Evolutionary conservation across 2,797 vertebrate species (phyloP), one percentile per base, ranked within the genome.

Genomic region (Etheostoma nigrum): DNA sequence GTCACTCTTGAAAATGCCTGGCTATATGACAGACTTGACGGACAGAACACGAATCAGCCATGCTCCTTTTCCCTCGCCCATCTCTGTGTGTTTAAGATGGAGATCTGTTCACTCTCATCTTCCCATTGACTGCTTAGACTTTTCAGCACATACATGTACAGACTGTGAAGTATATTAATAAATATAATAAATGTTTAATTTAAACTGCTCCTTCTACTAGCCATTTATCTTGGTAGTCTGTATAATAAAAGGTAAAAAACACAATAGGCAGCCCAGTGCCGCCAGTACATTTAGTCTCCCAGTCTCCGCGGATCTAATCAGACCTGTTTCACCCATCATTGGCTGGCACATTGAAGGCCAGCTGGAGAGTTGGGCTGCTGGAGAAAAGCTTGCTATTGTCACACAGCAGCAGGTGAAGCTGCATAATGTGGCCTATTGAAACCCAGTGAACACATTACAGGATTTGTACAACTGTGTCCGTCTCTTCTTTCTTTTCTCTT

Each of bases 321-420:
- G 71, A 83, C 75, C 67, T 16, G 53, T 78, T 88, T 90, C 85
- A 89, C 80, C 82, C 79, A 42, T 88, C 81, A 81, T 79, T 90
- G 88, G 82, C 67, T 64, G 71, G 54, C 42, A 76, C 73, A 86
- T 74, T 74, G 81, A 81, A 70, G 75, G 52, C 83, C 73, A 72
- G 78, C 74, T 27, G 67, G 33, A n/a, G 49, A 45, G 51, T 74
- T 23, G 72, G 76, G 74, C 42, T 47, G 78, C 27, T 62, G 57
- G 66, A 72, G 58, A 74, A 79, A 78, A 52, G 67, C 52, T 57
- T 11, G 36, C 74, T 66, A 81, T 88, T 88, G 83, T 87, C 67
- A 76, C 52, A 15, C 66, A 53, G 84, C 76, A 71, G 71, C 71
- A 78, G 66, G 78, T 80, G 57, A 79, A 77, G 74, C 81, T 76